Base-by-base conservation (phyloP, 2,797 vertebrate species). In the Pempheris klunzingeri region DNA sequence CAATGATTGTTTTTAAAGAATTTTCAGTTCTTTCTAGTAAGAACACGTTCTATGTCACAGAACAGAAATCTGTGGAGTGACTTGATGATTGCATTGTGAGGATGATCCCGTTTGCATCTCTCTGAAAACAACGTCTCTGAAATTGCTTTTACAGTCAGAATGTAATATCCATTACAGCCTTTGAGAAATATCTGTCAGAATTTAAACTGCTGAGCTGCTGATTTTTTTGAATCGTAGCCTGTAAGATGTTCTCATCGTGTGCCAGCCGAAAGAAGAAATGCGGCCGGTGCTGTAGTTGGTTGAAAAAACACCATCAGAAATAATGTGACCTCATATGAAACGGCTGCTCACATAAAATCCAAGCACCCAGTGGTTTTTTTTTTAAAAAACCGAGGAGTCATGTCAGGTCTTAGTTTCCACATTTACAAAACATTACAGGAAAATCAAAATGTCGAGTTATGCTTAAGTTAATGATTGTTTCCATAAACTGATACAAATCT, bases 121-220 rank as follows among this genome's bases (percentile, higher is more conserved):
- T 64, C 32, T 62, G 32, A 17, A 68, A 44, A 68, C 7, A 6
- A 28, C 6, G 58, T 59, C 62, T 64, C 53, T 52, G 8, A 66
- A 54, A 77, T 65, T 22, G 44, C 47, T 80, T 75, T 75, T 44
- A 36, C 62, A 69, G 58, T 54, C 17, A 17, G 8, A 57, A 18
- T 54, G 26, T 66, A 12, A 30, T 7, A 13, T 38, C 52, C 8
- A 0, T 54, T n/a, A 39, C 20, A 52, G 24, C 30, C 38, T 46
- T 20, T 4, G 57, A 71, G 30, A 68, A 57, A 53, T 43, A 36
- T 72, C 55, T 44, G 26, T 46, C 52, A 39, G n/a, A 36, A 50
- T 64, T n/a, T 5, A 43, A 64, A 60, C 52, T 53, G 52, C 46
- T 73, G 28, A 74, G 28, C 22, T 66, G 9, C 22, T 24, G 24